Evolutionary conservation across 2,888 invertebrate genomes (phyloP), one percentile per base, ranked within the genome.

Genomic region (Fragum whitleyi): DNA sequence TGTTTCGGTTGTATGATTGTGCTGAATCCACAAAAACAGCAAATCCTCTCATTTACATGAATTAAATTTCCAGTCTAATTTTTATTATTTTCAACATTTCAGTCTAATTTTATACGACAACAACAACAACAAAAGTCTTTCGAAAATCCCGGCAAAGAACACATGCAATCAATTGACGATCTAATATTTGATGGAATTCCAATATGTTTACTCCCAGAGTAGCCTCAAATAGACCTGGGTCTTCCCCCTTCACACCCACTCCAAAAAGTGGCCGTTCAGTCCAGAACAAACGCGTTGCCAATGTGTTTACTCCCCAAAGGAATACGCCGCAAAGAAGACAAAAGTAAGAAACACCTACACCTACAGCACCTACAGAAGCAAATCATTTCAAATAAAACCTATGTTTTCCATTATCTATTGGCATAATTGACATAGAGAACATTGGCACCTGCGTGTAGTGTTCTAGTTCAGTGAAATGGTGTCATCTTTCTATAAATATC

Each of bases 241-340:
- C 84, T 6, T 89, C 90, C 7, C 89, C 90, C 0, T 90, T 88
- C 67, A 88, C 87, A n/a, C 85, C 85, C 1, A 74, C 87, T 61
- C 79, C 81, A 28, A 83, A 88, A 67, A 78, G 80, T 28, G 79
- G 74, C 28, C 76, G 87, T 69, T 79, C 87, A 59, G 65, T 78
- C 42, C 86, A 87, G 53, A 88, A 75, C 28, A 87, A 81, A 73
- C 59, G 89, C 51, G 86, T 87, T 1, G 87, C 89, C 16, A 87
- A 78, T 73, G 71, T 89, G 1, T 89, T 88, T 53, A 87, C 88
- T 19, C 88, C 86, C 21, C 81, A 86, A 69, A 83, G 85, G 75
- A 86, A 47, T 16, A 47, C 47, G 5, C 47, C 47, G 14, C 47
- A 47, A 47, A 47, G 47, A 77, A 86, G 85, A 59, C 80, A 85